Evolutionary conservation across 2,888 invertebrate species (phyloP), one percentile per base, ranked within the genome.

Genomic region (Macrosiphum euphorbiae): DNA sequence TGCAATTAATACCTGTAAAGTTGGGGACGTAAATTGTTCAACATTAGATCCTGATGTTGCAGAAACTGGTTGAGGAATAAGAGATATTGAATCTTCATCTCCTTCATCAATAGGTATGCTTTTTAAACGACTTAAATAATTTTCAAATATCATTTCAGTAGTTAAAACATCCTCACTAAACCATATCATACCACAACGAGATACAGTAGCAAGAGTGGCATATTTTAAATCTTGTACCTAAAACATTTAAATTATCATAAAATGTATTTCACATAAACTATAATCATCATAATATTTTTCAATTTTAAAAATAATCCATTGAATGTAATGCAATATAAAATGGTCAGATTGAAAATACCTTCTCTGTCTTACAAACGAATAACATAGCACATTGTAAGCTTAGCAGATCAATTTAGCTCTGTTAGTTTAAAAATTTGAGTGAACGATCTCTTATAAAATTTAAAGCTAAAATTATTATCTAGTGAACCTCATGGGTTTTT

Each of bases 121-220:
- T 94, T 97, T 97, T 95, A 99, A 96, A 94, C 98, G 97, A 95
- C 98, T 96, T 95, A 99, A 96, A 96, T 98, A 99, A 96, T 99
- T 98, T 95, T 99, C 99, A 96, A 99, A 99, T 95, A 99, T 98
- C 99, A 99, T 99, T 96, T 99, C 99, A 0, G 99, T 98, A 0
- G 99, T 98, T 13, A 99, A 97, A 0, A 99, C 99, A 96, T 99
- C 99, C 96, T 99, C 99, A 24, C 99, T 99, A 97, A 99, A 99
- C 99, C 99, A 99, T 87, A 99, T 99, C 99, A 99, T 99, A 95
- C 99, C 99, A 96, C 99, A 99, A 96, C 99, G 98, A 11, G 99
- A 99, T 0, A 99, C 99, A 0, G 99, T 99, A 41, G 99, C 99
- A 95, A 99, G 96, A 0, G 99, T 99, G 0, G 99, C 99, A 96